Base-by-base conservation (phyloP, 2,888 invertebrate species). In the Hofmannophila pseudospretella region DNA sequence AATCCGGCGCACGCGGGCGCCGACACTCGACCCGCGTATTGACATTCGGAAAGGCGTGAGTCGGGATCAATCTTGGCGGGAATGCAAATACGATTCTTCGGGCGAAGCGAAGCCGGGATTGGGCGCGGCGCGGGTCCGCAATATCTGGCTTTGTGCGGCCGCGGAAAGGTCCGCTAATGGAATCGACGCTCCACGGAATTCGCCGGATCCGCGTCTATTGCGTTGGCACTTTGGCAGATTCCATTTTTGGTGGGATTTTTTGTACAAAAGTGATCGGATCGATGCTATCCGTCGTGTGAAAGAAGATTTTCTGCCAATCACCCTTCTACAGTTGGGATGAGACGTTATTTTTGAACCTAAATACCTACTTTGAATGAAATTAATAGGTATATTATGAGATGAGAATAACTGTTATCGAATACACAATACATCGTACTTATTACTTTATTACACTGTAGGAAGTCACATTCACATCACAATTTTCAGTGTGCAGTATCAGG, bases 11-110 rank as follows among this genome's bases (percentile, higher is more conserved):
- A 2, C 22, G 19, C 22, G 7, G 7, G 5, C 22, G 22, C 22
- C 22, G 22, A 9, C 26, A 10, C 26, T 20, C 5, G 29, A 26
- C 28, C 73, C 50, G 45, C 56, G 58, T 70, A 67, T 73, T 71
- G 68, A 65, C 68, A 68, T 64, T 65, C 53, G 44, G 56, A 57
- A 64, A 60, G 56, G 54, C 58, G 58, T 54, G 56, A 71, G 69
- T 67, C 67, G 65, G 61, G 71, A 78, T 73, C 78, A 71, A 71
- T 69, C 67, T 62, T 68, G 40, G 49, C 63, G 65, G 62, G 67
- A 74, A 79, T 77, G 76, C 75, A 78, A 79, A 79, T 79, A 77
- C 68, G 66, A 69, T 69, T 77, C 72, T 76, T 75, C 75, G 67
- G 62, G 61, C 43, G 58, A 58, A 58, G 61, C 66, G 67, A 69